These are phyloP conservation scores for Ferdinandea cuprea DNA, from an alignment of 2,888 invertebrate species.

Conservation along the genomic window DNA sequence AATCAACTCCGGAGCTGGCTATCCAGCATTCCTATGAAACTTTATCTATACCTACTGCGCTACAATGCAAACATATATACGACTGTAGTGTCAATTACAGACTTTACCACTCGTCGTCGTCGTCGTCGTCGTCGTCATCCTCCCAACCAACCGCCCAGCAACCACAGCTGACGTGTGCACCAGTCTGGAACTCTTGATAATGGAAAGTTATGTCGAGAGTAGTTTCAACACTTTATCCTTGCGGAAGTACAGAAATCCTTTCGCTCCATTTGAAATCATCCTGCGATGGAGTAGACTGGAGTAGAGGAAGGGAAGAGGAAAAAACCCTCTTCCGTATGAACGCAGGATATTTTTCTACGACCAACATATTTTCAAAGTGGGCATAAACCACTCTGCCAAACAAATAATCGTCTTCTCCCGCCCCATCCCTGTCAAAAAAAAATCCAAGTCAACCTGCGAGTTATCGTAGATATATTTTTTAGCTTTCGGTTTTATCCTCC, in stretches of 20 bases:
- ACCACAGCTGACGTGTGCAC: constrained; percentile 62
- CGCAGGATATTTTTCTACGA: constrained; percentile 48
- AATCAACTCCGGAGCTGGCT: neutral
- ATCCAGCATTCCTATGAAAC: constrained; percentile 11
- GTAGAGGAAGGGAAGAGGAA: neutral
- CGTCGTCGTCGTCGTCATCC: neutral
- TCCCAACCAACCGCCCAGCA: constrained; percentile 3
- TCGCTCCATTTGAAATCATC: constrained; percentile 68
- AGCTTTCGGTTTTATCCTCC: constrained; percentile 6
- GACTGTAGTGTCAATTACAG: constrained; percentile 71
- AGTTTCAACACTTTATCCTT: constrained; percentile 73
- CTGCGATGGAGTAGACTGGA: constrained; percentile 4
- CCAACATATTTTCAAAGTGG: constrained; percentile 59
- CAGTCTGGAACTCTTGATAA: constrained; percentile 72
- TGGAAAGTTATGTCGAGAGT: constrained; percentile 74
- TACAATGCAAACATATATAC: constrained; percentile 63
- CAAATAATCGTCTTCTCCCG: constrained; percentile 52
- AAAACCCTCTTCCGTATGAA: neutral
- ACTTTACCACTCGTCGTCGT: constrained; percentile 14
- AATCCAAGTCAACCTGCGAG: constrained; percentile 22
- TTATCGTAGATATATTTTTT: neutral
- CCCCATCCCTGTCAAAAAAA: neutral
- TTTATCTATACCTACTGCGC: neutral
- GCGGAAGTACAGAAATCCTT: constrained; percentile 64
- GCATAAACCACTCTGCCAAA: constrained; percentile 62